phyloP scores from a whole-genome alignment of 2,888 invertebrate genomes.

The Oxystoma pomonae region DNA sequence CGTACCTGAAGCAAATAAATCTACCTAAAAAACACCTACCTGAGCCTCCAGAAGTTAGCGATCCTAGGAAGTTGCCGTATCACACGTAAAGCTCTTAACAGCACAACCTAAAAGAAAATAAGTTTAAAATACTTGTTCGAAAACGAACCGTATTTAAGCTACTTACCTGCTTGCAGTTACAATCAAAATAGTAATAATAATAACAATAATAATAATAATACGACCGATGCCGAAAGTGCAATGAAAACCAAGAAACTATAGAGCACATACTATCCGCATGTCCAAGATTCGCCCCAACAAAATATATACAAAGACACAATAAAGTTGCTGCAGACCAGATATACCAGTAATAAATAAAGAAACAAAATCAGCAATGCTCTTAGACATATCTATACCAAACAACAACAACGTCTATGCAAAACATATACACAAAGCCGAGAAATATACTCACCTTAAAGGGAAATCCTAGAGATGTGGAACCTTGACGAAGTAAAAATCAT shows the following conservation, averaged over 20 bases:
- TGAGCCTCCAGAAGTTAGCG: no score
- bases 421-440: neutral
- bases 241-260: constrained; percentile 1
- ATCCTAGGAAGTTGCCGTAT: no score
- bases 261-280: constrained; percentile 1
- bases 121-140: no score
- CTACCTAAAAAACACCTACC: neutral
- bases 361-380: no score
- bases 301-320: neutral
- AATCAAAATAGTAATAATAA: no score
- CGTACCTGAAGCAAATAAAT: neutral
- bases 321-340: constrained; percentile 1
- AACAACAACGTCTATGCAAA: neutral
- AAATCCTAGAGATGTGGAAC: neutral
- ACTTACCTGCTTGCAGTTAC: no score
- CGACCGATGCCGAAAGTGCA: constrained; percentile 1
- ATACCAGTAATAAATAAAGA: neutral
- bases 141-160: no score
- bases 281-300: neutral
- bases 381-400: no score
- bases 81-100: no score
- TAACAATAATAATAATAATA: no score
- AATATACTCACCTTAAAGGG: neutral
- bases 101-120: no score
- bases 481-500: constrained; percentile 1